These are phyloP conservation scores for Empidonax traillii DNA, from an alignment of 2,113 vertebrate species.

Conservation along the genomic window DNA sequence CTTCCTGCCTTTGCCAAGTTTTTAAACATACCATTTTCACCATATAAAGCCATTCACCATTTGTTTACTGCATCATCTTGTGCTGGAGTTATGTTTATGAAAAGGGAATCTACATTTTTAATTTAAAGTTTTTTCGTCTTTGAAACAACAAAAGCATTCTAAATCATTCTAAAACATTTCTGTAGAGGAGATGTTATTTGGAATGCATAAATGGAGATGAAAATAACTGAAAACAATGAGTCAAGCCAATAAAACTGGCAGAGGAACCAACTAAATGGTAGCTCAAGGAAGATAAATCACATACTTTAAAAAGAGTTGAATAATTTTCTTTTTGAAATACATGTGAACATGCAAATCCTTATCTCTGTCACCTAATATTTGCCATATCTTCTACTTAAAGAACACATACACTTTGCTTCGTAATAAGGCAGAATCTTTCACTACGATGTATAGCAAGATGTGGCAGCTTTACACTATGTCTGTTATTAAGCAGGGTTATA, in stretches of 20 bases:
- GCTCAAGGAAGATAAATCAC: neutral
- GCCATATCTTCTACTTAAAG: neutral
- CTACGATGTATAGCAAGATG: neutral
- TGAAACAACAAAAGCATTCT: neutral
- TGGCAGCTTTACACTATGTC: neutral
- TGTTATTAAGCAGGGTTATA: neutral
- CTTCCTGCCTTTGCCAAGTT: neutral
- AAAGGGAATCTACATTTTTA: neutral
- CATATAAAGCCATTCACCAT: neutral
- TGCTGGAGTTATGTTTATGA: neutral
- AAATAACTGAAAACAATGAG: constrained; percentile 13
- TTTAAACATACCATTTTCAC: neutral
- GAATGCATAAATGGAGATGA: neutral
- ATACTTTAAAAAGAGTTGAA: neutral
- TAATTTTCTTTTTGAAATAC: neutral
- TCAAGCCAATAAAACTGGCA: neutral
- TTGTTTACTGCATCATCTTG: neutral
- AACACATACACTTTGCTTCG: neutral
- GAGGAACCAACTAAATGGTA: neutral
- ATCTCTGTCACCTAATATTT: neutral
- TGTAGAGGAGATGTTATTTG: neutral
- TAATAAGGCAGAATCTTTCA: neutral
- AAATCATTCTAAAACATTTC: neutral
- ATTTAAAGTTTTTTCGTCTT: neutral
- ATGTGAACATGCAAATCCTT: neutral